phyloP scores from a whole-genome alignment of 2,888 invertebrate species.

The Campaea margaritaria region DNA sequence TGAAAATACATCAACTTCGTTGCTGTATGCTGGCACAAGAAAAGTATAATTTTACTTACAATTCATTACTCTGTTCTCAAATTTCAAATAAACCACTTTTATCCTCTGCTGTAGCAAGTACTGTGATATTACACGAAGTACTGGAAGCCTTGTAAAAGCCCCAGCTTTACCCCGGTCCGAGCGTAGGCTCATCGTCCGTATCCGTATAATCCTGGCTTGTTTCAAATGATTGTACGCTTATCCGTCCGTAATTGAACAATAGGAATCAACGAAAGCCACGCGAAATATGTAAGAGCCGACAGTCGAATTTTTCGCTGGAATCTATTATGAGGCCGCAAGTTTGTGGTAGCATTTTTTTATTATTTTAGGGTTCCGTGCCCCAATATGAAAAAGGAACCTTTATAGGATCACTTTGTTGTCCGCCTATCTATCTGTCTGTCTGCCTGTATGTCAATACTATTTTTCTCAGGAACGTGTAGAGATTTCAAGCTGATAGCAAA shows the following conservation, averaged over 20 bases:
- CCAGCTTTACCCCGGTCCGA: slow-evolving; percentile 4
- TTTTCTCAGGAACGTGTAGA: too few relatives aligned
- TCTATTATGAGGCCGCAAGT: background rate
- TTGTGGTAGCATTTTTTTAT: background rate
- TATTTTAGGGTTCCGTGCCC: too few relatives aligned
- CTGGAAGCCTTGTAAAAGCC: slow-evolving; percentile 2
- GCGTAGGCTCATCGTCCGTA: slow-evolving; percentile 5
- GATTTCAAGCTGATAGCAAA: too few relatives aligned
- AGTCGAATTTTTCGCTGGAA: background rate
- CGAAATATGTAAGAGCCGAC: background rate
- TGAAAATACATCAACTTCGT: too few relatives aligned
- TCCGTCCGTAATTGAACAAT: slow-evolving; percentile 15
- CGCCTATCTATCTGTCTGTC: too few relatives aligned
- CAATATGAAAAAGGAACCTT: too few relatives aligned
- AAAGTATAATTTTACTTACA: too few relatives aligned
- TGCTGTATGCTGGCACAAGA: too few relatives aligned
- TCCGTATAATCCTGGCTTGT: slow-evolving; percentile 8
- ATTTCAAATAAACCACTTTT: background rate
- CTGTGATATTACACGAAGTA: background rate
- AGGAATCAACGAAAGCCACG: slow-evolving; percentile 3
- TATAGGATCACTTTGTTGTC: too few relatives aligned
- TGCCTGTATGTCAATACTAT: too few relatives aligned
- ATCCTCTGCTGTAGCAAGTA: background rate
- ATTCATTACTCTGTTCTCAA: background rate
- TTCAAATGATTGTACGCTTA: slow-evolving; percentile 16